Evolutionary conservation across 30 jellyfish, hydroid and myxozoan species (phyloP), one percentile per base, ranked within the genome.

Genomic region (Mastigias papua): DNA sequence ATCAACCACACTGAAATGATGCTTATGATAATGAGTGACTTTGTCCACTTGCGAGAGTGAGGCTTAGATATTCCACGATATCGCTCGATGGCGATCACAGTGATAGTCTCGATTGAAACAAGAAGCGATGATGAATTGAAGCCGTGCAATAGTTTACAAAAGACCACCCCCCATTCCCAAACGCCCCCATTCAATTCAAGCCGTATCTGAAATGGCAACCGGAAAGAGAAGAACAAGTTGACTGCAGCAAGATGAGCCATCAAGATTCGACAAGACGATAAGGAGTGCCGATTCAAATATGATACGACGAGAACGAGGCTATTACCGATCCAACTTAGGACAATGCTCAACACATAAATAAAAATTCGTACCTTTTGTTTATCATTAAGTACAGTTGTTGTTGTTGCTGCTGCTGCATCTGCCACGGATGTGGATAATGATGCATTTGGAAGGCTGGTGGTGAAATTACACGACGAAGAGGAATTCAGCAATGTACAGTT

Each of bases 211-310:
- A 78, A 73, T 46, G 97, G 97, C 57, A 90, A 50, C 4, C 97
- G 91, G 27, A 90, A 4, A 1, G 92, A 72, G 50, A 90, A 90
- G 19, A 90, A 63, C 8, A 82, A 72, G 73, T 90, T 88, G 49
- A 95, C 63, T 13, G 82, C 86, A n/a, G 97, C 97, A 4, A 90
- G 49, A 69, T 90, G 97, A 37, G 97, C 89, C 94, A 90, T 81
- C 6, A 90, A 89, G 33, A 90, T 65, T 34, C 97, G 82, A 37
- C 97, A 90, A 0, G 93, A 80, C 77, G 92, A 84, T 16, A 82
- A 20, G 15, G 89, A 69, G 2, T 61, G 91, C 50, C 94, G 90
- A 37, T 90, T 78, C 63, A 73, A 3, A 8, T 81, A 31, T 48
- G 94, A 73, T 5, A 90, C 89, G 25, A 78, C 34, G 83, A 90